Evolutionary conservation across 1,140 invertebrate species (phyloP), one percentile per base, ranked within the genome.

Genomic region (Cyphomyrmex costatus): DNA sequence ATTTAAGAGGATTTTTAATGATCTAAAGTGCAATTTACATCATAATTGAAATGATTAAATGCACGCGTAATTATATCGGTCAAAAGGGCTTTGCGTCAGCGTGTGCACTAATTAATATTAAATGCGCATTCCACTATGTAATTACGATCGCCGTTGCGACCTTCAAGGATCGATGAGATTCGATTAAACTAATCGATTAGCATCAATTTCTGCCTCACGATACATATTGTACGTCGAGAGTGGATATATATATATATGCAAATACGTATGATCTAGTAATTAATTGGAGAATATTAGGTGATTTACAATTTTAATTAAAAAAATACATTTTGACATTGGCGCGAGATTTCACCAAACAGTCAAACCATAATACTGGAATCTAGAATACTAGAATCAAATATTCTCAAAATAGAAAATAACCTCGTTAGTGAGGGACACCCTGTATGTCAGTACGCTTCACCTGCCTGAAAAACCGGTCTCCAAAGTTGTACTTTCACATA

Each of bases 401-500:
- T 0, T 30, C 19, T 53, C 10, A 36, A 70, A 80, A 80, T 53
- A 80, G 36, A 14, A 68, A 56, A 19, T 80, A 68, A 66, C 24
- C 63, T 53, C 60, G 51, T 60, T 65, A 78, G 16, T 16, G 61
- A 42, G 30, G 27, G 27, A 79, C 21, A 53, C 24, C 36, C 42
- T 83, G 16, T 74, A 60, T 85, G 56, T 87, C 65, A 46, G 65
- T 87, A 77, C 61, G 65, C 51, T 88, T 79, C 70, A 85, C 86
- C 86, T 83, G 82, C 83, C 4, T 51, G 56, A 90, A 90, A 90
- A 90, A 90, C 89, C 89, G 89, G 89, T 90, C 89, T 66, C 51
- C 56, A 88, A 90, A 84, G 89, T 90, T 90, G 83, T 78, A 90
- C 88, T 90, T 90, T 90, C 89, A 88, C 89, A 84, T 88, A 90